Conservation (phyloP, 1,140 invertebrate species). For the Bilobella aurantiaca region DNA sequence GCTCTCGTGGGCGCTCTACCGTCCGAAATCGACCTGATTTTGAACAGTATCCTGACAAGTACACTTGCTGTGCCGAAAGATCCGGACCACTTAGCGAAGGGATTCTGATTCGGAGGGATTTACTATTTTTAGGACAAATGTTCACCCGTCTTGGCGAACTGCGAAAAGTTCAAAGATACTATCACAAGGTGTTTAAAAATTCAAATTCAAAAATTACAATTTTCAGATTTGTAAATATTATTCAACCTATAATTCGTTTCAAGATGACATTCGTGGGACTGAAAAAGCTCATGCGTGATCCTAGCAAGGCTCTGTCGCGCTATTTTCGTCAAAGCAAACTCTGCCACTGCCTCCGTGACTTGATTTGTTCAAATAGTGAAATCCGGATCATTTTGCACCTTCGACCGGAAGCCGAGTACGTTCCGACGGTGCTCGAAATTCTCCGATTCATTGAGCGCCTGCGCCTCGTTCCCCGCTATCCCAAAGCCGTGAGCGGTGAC, state of each 20-base stretch:
- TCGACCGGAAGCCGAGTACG: slow-evolving; percentile 14
- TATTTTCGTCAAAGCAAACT: slow-evolving; percentile 23
- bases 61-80: background rate
- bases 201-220: background rate
- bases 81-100: slow-evolving; percentile 13
- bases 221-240: no score
- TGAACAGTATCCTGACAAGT: background rate
- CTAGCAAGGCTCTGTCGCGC: slow-evolving; percentile 6
- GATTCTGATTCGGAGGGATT: slow-evolving; percentile 18
- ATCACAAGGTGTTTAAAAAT: slow-evolving; percentile 5
- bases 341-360: slow-evolving; percentile 27
- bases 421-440: slow-evolving; percentile 11
- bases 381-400: slow-evolving; percentile 24
- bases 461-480: background rate
- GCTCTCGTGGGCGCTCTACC: background rate
- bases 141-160: slow-evolving; percentile 13
- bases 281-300: background rate
- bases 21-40: background rate
- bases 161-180: slow-evolving; percentile 4
- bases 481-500: background rate
- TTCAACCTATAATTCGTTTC: background rate
- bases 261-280: background rate
- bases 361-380: slow-evolving; percentile 10
- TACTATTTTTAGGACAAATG: slow-evolving; percentile 22
- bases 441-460: slow-evolving; percentile 20